These are phyloP conservation scores for Heliconius ethilla DNA, from an alignment of 2,888 invertebrate species.

Conservation along the genomic window DNA sequence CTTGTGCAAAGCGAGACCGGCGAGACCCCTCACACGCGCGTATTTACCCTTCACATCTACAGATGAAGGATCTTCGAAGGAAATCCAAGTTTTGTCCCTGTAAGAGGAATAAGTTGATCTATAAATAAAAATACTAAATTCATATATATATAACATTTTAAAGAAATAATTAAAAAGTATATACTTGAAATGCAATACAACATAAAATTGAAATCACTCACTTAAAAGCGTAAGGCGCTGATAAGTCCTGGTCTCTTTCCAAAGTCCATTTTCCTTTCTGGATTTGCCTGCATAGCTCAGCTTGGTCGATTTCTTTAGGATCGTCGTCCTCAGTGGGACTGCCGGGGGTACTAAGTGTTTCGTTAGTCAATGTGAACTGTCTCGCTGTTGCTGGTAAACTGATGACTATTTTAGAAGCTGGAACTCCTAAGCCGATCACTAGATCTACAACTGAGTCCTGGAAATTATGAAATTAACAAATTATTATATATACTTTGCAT, in stretches of 20 bases:
- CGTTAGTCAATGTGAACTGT: constrained; percentile 85
- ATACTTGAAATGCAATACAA: neutral
- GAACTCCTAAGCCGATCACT: constrained; percentile 86
- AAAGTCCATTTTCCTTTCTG: constrained; percentile 86
- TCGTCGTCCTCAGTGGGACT: constrained; percentile 83
- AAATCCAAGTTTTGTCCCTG: constrained; percentile 86
- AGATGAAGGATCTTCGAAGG: constrained; percentile 88
- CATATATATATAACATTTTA: too few relatives aligned
- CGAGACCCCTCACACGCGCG: constrained; percentile 85
- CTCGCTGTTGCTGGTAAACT: constrained; percentile 87
- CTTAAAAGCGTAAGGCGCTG: constrained; percentile 89
- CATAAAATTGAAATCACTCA: constrained; percentile 54
- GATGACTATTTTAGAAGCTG: constrained; percentile 86
- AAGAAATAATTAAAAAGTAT: neutral
- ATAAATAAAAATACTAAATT: too few relatives aligned
- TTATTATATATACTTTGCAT: neutral
- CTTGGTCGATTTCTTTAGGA: constrained; percentile 81
- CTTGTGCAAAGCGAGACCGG: constrained; percentile 84
- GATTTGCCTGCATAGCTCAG: constrained; percentile 83
- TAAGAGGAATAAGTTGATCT: constrained; percentile 37
- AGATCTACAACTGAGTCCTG: constrained; percentile 90
- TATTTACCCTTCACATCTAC: constrained; percentile 90
- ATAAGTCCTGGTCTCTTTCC: constrained; percentile 89
- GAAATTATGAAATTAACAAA: constrained; percentile 41
- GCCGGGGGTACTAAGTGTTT: constrained; percentile 85